Evolutionary conservation across 2,888 invertebrate genomes (phyloP), one percentile per base, ranked within the genome.

Genomic region (Mellilla xanthometata): DNA sequence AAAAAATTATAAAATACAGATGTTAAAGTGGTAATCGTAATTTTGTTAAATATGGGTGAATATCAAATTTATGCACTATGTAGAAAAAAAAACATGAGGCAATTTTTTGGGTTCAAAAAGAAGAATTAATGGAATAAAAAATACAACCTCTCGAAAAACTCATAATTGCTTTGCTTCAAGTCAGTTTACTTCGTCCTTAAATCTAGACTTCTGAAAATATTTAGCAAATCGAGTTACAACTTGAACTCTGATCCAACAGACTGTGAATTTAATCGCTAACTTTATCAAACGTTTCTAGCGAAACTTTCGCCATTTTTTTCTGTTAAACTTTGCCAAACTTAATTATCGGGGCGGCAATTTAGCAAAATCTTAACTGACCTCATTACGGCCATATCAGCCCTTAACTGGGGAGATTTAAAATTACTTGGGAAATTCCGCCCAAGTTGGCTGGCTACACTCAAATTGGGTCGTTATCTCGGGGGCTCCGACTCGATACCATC

Each of bases 391-490:
- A 47, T 47, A 47, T 47, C 46, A 47, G 46, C 12, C 30, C 40
- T 19, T 42, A 48, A 44, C 32, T 29, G 11, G 40, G 30, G 38
- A 49, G 41, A 45, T 49, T 49, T 49, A 41, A 49, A 49, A 49
- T 49, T 40, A 38, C 49, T 45, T 49, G 30, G 32, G 40, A 33
- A 41, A 48, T 48, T 43, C 27, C 49, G 28, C 9, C 34, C 29
- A 48, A 47, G 39, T 49, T 49, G 10, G 41, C 42, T 35, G 45
- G 40, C 46, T 50, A 29, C 43, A 28, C 32, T 27, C 34, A 34
- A 39, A 50, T 41, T 45, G 30, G 38, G 31, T 41, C 28, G 38
- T 45, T 45, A 46, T 43, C 34, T 34, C 15, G 24, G 15, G 24
- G 22, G 30, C 31, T 41, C 12, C 4, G 40, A 40, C 19, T 31